These are phyloP conservation scores for Botia kubotai DNA, from an alignment of 2,797 vertebrate genomes.

Conservation along the genomic window DNA sequence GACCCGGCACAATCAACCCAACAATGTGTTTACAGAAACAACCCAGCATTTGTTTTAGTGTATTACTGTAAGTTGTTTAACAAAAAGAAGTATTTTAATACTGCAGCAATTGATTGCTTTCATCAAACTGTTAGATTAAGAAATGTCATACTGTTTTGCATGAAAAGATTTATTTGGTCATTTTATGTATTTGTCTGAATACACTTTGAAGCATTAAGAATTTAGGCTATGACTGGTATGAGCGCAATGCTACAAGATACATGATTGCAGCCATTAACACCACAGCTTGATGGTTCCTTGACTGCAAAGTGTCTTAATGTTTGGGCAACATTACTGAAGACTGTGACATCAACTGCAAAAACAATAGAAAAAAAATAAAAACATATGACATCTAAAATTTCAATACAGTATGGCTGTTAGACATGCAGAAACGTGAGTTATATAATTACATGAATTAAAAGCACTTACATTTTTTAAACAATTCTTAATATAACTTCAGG, in stretches of 20 bases:
- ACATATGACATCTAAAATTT: background rate
- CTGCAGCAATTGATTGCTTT: no score
- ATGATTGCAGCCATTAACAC: background rate
- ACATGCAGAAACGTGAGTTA: background rate
- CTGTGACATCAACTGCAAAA: conserved; percentile 84
- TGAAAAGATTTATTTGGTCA: no score
- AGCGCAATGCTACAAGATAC: background rate
- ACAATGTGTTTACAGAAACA: no score
- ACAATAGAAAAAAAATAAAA: conserved; percentile 33
- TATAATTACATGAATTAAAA: background rate
- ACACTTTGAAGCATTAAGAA: background rate
- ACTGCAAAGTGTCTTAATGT: conserved; percentile 72
- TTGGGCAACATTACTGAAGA: conserved; percentile 89
- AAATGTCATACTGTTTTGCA: no score
- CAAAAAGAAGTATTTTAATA: no score
- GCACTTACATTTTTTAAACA: background rate
- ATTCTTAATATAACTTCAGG: background rate
- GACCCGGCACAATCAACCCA: no score
- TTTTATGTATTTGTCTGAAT: no score
- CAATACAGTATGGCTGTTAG: background rate
- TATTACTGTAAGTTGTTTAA: no score
- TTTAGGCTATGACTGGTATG: background rate
- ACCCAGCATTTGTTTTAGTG: no score
- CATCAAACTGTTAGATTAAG: no score
- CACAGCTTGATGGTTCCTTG: conserved; percentile 6